These are phyloP conservation scores for Kradibia gibbosae DNA, from an alignment of 1,140 invertebrate genomes.

Conservation along the genomic window DNA sequence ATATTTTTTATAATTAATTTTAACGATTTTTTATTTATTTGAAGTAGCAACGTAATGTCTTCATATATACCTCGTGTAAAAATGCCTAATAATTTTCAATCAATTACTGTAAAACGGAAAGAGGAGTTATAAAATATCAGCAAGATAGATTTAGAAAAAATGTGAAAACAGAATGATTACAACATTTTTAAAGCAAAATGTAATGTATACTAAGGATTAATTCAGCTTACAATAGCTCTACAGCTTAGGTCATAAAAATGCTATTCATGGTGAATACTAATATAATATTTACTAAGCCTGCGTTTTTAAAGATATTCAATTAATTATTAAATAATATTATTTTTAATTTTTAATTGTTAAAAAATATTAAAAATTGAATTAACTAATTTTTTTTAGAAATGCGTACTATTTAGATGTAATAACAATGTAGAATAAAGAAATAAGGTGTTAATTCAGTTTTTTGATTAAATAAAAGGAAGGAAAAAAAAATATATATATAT, in stretches of 20 bases:
- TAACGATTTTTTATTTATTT: neutral
- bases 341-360: too few relatives aligned
- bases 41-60: neutral
- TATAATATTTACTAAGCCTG: too few relatives aligned
- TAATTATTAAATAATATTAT: too few relatives aligned
- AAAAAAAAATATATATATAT: too few relatives aligned
- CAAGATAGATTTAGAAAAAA: neutral
- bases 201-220: neutral
- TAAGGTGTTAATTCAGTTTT: too few relatives aligned
- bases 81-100: neutral
- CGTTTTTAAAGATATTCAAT: too few relatives aligned
- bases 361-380: too few relatives aligned
- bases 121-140: neutral
- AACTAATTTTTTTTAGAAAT: too few relatives aligned
- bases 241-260: neutral
- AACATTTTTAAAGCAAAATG: neutral
- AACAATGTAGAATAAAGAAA: too few relatives aligned
- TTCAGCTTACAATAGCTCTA: neutral
- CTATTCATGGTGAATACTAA: too few relatives aligned
- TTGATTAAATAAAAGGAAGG: too few relatives aligned
- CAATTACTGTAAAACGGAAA: neutral
- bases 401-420: too few relatives aligned
- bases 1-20: neutral
- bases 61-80: neutral
- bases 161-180: neutral